Evolutionary conservation across 2,113 vertebrate species (phyloP), one percentile per base, ranked within the genome.

Genomic region (Parotia lawesii): DNA sequence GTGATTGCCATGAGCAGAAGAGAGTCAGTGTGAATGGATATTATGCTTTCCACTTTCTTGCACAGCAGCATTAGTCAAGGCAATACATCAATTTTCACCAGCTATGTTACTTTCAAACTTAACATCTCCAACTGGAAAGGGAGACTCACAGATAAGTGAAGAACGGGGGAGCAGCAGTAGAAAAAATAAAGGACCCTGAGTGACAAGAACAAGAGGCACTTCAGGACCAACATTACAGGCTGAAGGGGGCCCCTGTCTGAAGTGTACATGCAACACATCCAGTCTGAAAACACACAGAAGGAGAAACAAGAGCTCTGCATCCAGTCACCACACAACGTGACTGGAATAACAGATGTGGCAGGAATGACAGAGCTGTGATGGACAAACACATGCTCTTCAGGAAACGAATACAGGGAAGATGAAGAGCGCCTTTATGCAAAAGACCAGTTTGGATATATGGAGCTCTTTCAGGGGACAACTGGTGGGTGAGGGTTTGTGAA

Each of bases 21-120:
- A 37, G 1, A 38, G n/a, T 33, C 2, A 2, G 23, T 6, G 1
- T 21, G 31, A 90, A 85, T 3, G 2, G 11, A 38, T 40, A 53
- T 31, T 35, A 80, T 9, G 17, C 21, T 65, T 73, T 51, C 18
- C 28, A 40, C 54, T 50, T 69, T 12, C 33, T 45, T 38, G 22
- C 35, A 85, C 18, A 38, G 38, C 23, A 82, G 35, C 38, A 42
- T 50, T 45, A 54, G 6, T 65, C 29, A 93, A 77, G 23, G 28
- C n/a, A 85, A 62, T 12, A 53, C 3, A 40, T 22, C 2, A 8
- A 2, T 29, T 89, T 56, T 66, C 64, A 64, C 6, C 62, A 47
- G 33, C 27, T 50, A 60, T 57, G 42, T 84, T 50, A 69, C 44
- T 57, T 76, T 70, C 48, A 38, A 87, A 44, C 15, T 90, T 38